Evolutionary conservation across 2,888 invertebrate species (phyloP).

Genomic region (Drosophila atroscutellata): DNA sequence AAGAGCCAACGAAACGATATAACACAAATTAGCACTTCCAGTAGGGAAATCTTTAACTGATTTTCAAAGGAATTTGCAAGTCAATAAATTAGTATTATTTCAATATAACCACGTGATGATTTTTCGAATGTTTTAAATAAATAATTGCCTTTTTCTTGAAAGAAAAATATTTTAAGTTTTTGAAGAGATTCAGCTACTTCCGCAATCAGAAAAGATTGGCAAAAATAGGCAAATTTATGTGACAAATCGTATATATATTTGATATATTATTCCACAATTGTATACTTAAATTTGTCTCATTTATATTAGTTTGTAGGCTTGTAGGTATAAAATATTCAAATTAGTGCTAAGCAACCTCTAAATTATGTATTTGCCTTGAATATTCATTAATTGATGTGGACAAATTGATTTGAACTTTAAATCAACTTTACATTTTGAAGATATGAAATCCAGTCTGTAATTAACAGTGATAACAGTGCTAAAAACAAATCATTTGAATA

Average conservation of each 20-base stretch:
- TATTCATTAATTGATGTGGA: background rate
- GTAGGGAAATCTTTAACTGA: background rate
- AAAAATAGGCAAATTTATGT: too few species aligned
- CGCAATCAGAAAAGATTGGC: background rate
- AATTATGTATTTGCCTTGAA: background rate
- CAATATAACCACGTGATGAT: background rate
- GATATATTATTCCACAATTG: background rate
- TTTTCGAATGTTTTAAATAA: background rate
- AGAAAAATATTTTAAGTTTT: background rate
- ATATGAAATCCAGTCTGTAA: background rate
- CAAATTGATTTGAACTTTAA: background rate
- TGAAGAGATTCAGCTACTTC: background rate
- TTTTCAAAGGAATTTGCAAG: background rate
- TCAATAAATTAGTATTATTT: background rate
- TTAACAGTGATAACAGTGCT: background rate
- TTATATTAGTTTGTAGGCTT: background rate
- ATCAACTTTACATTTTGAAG: background rate
- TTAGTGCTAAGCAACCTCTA: background rate
- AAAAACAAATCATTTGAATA: background rate
- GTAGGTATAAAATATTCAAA: background rate
- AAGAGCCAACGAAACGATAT: conserved; percentile 23
- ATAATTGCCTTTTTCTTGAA: background rate
- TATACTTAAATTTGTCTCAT: background rate
- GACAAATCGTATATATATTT: background rate
- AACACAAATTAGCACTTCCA: conserved; percentile 14